Base-by-base conservation (phyloP, 2,113 vertebrate genomes). In the Protobothrops flavoviridis region DNA sequence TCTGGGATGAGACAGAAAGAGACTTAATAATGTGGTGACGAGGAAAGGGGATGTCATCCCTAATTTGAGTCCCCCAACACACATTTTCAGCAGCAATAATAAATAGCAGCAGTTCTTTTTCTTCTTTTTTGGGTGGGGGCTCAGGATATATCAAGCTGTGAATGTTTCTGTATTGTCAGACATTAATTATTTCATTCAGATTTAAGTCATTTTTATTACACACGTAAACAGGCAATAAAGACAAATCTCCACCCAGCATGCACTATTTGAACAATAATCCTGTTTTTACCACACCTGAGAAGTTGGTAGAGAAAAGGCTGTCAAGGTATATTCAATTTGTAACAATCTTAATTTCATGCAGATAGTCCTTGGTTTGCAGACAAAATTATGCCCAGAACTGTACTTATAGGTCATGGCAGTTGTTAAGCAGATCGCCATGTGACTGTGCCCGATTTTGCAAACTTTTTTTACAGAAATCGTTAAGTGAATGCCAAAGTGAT, bases 1-100 rank as follows among this genome's bases (percentile, higher is more conserved):
- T 96, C 95, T 94, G 93, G 95, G 94, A 96, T 96, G 91, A 94
- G 88, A 96, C 93, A 92, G 96, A 92, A 94, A 95, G 93, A 96
- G 94, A 89, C 95, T 95, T 93, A 94, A 95, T 94, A 95, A 95
- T 91, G 90, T 91, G 95, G 96, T 94, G 90, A 96, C 95, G 94
- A 93, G 95, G 94, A 96, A 93, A 93, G 91, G 93, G 93, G 92
- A 95, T 92, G 94, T 95, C 91, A 69, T 93, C 96, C 95, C 95
- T 96, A 95, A 95, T 95, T 86, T 90, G 55, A 88, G 87, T 87
- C 53, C 64, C 69, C 48, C 57, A 23, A 43, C 57, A 26, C 29
- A 6, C 48, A 12, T 81, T 52, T 52, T n/a, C 81, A 56, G 88
- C 45, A 93, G 29, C 33, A 13, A 24, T 0, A 0, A 39, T 0